These are phyloP conservation scores for Nycteola revayana DNA, from an alignment of 2,888 invertebrate genomes.

Conservation along the genomic window DNA sequence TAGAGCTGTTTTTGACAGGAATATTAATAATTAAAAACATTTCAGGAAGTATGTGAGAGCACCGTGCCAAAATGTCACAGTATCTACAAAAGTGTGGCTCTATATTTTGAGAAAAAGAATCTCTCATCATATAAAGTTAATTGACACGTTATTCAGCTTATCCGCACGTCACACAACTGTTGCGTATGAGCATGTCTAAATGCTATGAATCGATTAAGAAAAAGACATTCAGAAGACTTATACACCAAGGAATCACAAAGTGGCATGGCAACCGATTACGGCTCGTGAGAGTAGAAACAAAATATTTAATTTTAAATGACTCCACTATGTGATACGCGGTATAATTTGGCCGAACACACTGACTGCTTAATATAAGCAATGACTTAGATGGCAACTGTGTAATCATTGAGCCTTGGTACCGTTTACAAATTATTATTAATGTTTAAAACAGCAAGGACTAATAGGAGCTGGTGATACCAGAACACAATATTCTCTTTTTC, in stretches of 20 bases:
- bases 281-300: constrained; percentile 17
- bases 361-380: no score
- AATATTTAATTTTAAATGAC: constrained; percentile 37
- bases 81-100: constrained; percentile 30
- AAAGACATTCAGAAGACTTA: constrained; percentile 7
- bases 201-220: constrained; percentile 20
- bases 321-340: constrained; percentile 26
- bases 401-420: no score
- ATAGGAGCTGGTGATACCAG: no score
- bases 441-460: no score
- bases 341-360: constrained; percentile 23
- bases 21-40: constrained; percentile 28
- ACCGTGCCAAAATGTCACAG: constrained; percentile 46
- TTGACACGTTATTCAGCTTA: constrained; percentile 35
- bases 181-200: constrained; percentile 18
- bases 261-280: constrained; percentile 13
- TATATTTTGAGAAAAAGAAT: constrained; percentile 41
- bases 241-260: constrained; percentile 6
- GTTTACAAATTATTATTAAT: no score
- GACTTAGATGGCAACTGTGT: no score
- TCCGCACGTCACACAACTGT: constrained; percentile 12
- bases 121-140: constrained; percentile 52
- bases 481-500: no score
- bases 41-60: constrained; percentile 31
- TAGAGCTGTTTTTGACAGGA: constrained; percentile 1